A percentile compares a stretch with the other conserved stretches of the same genome.
These are phyloP conservation scores for Pollenia labialis DNA, from an alignment of 2,888 invertebrate species.

Conservation along the genomic window DNA sequence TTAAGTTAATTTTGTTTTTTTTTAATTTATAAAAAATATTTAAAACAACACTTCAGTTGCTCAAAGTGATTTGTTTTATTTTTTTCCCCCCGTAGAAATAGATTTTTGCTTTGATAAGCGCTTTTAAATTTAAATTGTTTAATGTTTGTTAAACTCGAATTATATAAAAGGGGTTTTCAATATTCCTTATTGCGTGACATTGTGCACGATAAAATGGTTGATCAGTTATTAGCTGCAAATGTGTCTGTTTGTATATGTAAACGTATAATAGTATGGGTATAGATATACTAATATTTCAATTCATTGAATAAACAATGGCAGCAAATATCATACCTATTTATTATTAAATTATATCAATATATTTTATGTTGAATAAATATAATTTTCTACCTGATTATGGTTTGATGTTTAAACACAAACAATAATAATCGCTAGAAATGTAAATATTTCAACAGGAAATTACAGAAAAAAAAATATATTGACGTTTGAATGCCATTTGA, in stretches of 20 bases:
- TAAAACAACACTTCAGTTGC: no score
- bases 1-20: no score
- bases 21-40: no score
- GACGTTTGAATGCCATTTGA: not conserved
- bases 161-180: no score
- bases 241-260: not conserved
- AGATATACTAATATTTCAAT: slow-evolving; percentile 14
- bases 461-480: not conserved
- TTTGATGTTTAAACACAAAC: slow-evolving; percentile 17
- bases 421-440: not conserved
- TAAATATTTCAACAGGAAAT: not conserved
- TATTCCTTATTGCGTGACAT: no score
- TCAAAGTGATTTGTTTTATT: no score
- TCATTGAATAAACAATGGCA: slow-evolving; percentile 25
- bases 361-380: not conserved
- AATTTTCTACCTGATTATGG: slow-evolving; percentile 6
- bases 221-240: no score
- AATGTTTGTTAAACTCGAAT: no score
- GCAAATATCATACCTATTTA: slow-evolving; percentile 36
- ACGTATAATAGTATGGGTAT: not conserved
- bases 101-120: no score
- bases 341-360: slow-evolving; percentile 50
- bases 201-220: no score
- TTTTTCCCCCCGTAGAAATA: no score
- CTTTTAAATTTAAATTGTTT: no score